phyloP scores from a whole-genome alignment of 2,113 vertebrate species.

The Channa argus region DNA sequence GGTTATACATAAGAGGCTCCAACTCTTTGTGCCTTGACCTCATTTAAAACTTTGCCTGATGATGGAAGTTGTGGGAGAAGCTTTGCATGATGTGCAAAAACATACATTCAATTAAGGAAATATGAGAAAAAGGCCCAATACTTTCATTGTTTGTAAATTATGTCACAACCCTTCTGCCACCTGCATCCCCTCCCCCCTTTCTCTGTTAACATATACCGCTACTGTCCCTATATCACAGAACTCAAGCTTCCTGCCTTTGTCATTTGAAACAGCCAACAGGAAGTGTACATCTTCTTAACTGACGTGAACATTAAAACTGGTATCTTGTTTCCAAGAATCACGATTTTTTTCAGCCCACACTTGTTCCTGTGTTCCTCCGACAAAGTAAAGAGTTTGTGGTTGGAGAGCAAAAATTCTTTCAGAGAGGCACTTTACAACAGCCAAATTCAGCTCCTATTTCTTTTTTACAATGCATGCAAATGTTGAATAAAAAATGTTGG shows the following conservation, averaged over 20 bases:
- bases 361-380: constrained; percentile 15
- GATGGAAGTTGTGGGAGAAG: neutral
- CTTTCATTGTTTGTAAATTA: neutral
- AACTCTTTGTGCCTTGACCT: neutral
- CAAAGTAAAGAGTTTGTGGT: constrained; percentile 12
- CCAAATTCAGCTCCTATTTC: neutral
- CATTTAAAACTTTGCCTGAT: neutral
- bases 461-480: neutral
- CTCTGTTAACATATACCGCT: neutral
- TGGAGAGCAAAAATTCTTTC: constrained; percentile 1
- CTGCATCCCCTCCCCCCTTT: neutral
- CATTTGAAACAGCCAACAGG: constrained; percentile 61
- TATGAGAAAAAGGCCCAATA: no score
- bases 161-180: neutral
- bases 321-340: constrained; percentile 67
- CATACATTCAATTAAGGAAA: no score
- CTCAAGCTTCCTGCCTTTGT: constrained; percentile 65
- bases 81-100: no score
- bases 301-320: constrained; percentile 39
- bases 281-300: constrained; percentile 60
- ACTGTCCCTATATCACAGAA: constrained; percentile 19
- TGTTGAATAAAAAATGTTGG: neutral
- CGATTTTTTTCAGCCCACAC: constrained; percentile 42
- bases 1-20: constrained; percentile 4
- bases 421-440: neutral